These are phyloP conservation scores for Clupea harengus DNA, from an alignment of 2,113 vertebrate species.

Conservation along the genomic window DNA sequence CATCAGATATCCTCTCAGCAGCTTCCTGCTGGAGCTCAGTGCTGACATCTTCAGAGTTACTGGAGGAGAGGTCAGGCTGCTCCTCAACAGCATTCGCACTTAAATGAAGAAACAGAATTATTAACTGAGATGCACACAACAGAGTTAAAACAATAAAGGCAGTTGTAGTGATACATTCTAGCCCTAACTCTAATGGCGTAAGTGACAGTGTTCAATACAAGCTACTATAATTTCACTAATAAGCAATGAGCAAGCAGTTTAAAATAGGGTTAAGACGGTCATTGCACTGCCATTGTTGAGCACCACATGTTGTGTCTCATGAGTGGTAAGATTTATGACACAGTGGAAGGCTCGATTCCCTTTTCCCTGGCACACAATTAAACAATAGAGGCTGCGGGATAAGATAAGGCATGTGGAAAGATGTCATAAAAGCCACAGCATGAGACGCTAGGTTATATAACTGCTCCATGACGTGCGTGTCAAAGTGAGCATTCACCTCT, in stretches of 20 bases:
- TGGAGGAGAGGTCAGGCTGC: background rate
- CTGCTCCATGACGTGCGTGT: background rate
- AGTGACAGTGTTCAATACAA: background rate
- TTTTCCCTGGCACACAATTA: background rate
- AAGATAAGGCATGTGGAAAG: background rate
- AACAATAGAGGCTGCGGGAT: background rate
- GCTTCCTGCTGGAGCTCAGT: slow-evolving; percentile 9
- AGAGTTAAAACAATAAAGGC: background rate
- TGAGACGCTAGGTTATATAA: background rate
- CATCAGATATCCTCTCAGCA: slow-evolving; percentile 40
- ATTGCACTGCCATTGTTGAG: background rate
- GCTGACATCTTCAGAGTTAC: background rate
- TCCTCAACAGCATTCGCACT: background rate
- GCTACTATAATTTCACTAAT: background rate
- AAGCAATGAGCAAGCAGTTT: background rate
- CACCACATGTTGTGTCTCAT: background rate
- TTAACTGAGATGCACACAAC: background rate
- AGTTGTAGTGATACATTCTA: too few relatives aligned
- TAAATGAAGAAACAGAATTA: background rate
- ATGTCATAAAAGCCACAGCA: background rate
- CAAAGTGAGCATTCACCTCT: background rate
- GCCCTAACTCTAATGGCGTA: background rate
- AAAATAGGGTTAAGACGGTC: background rate
- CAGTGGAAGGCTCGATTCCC: background rate
- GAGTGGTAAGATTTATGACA: background rate